Percentiles rank a stretch among this genome's conserved stretches.
phyloP scores from a whole-genome alignment of 1,140 invertebrate species.

The Physella acuta region DNA sequence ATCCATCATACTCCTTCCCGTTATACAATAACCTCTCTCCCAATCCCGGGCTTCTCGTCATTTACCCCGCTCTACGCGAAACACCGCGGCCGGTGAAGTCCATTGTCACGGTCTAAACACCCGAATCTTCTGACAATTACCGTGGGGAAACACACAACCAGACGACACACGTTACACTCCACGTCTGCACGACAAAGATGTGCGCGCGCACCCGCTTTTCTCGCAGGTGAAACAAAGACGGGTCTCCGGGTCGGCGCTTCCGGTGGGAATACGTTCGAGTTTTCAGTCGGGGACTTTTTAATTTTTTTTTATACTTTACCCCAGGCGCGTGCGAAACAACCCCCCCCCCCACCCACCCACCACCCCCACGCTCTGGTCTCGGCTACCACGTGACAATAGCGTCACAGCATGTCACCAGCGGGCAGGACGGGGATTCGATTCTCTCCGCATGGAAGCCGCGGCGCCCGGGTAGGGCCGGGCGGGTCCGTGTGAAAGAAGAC shows the following conservation, averaged over 20 bases:
- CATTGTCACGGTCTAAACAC: constrained; percentile 1
- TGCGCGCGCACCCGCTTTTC: not conserved
- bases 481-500: constrained; percentile 9
- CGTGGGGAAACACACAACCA: constrained; percentile 1
- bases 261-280: constrained; percentile 8
- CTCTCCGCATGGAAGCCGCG: not conserved
- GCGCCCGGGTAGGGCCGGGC: not conserved
- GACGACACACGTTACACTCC: not conserved
- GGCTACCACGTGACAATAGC: not conserved
- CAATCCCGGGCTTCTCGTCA: too few species aligned
- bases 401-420: constrained; percentile 6
- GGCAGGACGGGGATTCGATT: constrained; percentile 12
- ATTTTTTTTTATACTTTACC: constrained; percentile 4
- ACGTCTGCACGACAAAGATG: not conserved
- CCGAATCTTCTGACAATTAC: constrained; percentile 11
- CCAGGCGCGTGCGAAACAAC: not conserved
- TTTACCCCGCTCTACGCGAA: too few species aligned
- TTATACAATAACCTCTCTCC: too few species aligned
- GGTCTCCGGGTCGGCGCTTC: not conserved
- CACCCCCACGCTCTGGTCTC: not conserved
- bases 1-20: too few species aligned
- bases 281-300: constrained; percentile 1
- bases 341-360: too few species aligned
- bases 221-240: constrained; percentile 20
- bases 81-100: not conserved